phyloP scores from a whole-genome alignment of 2,888 invertebrate species.

The Cabera pusaria region DNA sequence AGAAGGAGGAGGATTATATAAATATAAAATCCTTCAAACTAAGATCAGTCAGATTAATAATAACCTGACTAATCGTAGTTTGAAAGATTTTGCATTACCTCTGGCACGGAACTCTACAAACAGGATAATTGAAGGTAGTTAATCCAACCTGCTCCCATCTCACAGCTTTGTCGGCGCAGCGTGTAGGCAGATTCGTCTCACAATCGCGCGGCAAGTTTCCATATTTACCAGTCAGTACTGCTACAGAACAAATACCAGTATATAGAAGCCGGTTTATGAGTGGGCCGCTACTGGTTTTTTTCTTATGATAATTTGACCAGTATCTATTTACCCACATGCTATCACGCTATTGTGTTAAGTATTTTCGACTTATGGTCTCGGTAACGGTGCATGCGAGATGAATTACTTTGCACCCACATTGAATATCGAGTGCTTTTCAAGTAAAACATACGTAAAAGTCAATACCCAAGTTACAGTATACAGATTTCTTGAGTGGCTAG shows the following conservation, averaged over 20 bases:
- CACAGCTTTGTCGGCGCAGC: slow-evolving; percentile 11
- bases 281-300: slow-evolving; percentile 69
- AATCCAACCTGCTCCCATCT: slow-evolving; percentile 4
- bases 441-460: too few relatives aligned
- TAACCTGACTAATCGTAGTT: too few relatives aligned
- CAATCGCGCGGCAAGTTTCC: slow-evolving; percentile 72
- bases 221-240: slow-evolving; percentile 72
- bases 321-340: slow-evolving; percentile 50
- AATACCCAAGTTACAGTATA: too few relatives aligned
- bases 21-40: too few relatives aligned
- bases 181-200: slow-evolving; percentile 75
- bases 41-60: too few relatives aligned
- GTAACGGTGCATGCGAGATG: slow-evolving; percentile 15
- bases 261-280: slow-evolving; percentile 63
- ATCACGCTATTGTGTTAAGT: slow-evolving; percentile 34
- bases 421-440: too few relatives aligned
- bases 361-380: slow-evolving; percentile 25
- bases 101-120: neutral
- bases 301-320: slow-evolving; percentile 64
- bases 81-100: too few relatives aligned
- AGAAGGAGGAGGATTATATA: too few relatives aligned
- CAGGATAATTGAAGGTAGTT: slow-evolving; percentile 1
- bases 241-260: slow-evolving; percentile 41
- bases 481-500: too few relatives aligned
- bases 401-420: slow-evolving; percentile 6